Percentiles rank a stretch among this genome's conserved stretches.
phyloP scores from a whole-genome alignment of 2,797 vertebrate genomes.

The Amblyraja radiata region DNA sequence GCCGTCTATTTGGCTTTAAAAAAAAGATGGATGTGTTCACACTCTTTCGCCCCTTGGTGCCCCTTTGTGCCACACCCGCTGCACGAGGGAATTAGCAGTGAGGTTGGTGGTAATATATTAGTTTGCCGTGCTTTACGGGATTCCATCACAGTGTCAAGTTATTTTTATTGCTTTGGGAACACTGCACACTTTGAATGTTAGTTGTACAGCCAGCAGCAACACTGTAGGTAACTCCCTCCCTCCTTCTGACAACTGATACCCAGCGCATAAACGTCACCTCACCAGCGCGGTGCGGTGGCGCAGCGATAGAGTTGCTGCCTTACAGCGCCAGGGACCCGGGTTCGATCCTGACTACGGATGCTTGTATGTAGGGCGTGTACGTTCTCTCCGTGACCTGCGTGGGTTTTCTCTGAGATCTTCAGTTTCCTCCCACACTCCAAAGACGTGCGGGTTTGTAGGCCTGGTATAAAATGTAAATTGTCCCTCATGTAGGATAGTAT shows the following conservation, averaged over 20 bases:
- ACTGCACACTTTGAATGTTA: conserved; percentile 15
- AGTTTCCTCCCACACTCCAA: too few relatives aligned
- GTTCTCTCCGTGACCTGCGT: too few relatives aligned
- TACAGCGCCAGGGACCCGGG: too few relatives aligned
- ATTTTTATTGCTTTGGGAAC: conserved; percentile 20
- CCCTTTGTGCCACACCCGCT: not conserved
- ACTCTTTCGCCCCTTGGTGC: not conserved
- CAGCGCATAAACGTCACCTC: not conserved
- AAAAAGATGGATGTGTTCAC: not conserved
- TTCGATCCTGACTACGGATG: too few relatives aligned
- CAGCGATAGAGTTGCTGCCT: too few relatives aligned
- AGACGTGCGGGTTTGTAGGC: too few relatives aligned
- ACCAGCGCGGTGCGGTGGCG: too few relatives aligned
- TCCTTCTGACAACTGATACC: not conserved
- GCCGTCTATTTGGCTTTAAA: not conserved
- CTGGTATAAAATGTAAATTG: too few relatives aligned
- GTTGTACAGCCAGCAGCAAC: not conserved
- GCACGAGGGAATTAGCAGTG: not conserved
- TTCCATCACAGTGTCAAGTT: not conserved
- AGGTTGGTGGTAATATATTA: not conserved
- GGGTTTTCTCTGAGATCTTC: too few relatives aligned
- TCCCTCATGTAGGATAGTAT: too few relatives aligned
- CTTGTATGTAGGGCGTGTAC: too few relatives aligned
- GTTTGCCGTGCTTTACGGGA: not conserved
- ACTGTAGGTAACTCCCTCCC: not conserved